Percentiles rank a stretch among this genome's conserved stretches.
These are phyloP conservation scores for Actenoides hombroni DNA, from an alignment of 2,113 vertebrate genomes.

Conservation along the genomic window DNA sequence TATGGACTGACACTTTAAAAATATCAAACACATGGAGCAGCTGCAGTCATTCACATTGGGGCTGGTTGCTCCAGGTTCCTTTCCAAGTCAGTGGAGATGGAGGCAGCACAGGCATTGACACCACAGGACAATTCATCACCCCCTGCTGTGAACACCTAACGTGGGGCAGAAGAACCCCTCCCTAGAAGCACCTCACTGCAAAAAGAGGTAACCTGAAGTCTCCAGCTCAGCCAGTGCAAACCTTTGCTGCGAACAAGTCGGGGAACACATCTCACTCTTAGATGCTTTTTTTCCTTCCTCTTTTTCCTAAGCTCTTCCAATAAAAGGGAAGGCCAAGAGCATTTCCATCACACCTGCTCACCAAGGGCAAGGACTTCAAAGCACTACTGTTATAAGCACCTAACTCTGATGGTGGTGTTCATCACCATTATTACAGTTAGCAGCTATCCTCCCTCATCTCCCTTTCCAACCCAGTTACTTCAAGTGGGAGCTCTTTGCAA, in stretches of 20 bases:
- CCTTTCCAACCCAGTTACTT: neutral
- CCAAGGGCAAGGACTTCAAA: neutral
- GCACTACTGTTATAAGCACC: too few relatives aligned
- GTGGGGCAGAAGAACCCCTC: neutral
- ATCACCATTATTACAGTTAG: neutral
- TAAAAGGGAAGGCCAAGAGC: neutral
- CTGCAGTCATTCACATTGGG: neutral
- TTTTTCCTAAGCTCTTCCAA: neutral
- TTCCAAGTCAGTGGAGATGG: neutral
- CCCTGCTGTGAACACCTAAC: neutral
- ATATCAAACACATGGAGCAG: neutral
- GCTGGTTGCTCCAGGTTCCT: neutral
- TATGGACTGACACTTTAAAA: neutral
- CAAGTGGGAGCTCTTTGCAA: neutral
- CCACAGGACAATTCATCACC: neutral
- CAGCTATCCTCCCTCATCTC: neutral
- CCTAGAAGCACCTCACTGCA: neutral
- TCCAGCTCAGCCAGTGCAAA: neutral
- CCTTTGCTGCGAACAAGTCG: neutral
- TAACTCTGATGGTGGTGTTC: neutral
- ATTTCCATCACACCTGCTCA: neutral
- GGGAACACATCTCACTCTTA: rapidly evolving
- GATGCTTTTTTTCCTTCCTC: rapidly evolving
- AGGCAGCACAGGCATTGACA: neutral
- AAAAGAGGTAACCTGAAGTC: neutral